Evolutionary conservation across 2,113 vertebrate species (phyloP).

Genomic region (Pheucticus melanocephalus): DNA sequence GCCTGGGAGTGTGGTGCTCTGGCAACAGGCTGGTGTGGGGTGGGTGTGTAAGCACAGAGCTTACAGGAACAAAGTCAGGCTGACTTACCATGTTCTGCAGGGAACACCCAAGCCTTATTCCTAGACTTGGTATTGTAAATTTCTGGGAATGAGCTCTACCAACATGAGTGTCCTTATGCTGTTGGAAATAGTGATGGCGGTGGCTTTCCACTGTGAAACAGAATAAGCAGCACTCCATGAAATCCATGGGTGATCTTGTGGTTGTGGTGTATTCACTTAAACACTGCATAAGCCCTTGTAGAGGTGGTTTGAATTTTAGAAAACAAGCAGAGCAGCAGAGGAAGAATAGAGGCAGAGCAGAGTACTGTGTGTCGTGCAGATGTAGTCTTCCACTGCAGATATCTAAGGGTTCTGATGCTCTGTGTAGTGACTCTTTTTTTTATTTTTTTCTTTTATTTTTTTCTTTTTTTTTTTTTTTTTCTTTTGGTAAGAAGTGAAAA

Average conservation of each 20-base stretch:
- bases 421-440: neutral
- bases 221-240: neutral
- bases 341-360: neutral
- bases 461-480: neutral
- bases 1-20: neutral
- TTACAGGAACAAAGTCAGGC: neutral
- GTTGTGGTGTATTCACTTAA: neutral
- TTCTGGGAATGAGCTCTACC: neutral
- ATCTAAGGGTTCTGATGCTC: neutral
- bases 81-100: neutral
- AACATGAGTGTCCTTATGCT: neutral
- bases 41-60: accelerated
- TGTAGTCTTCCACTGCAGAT: neutral
- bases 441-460: neutral
- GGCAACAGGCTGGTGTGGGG: neutral
- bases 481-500: neutral
- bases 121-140: neutral
- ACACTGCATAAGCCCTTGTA: neutral
- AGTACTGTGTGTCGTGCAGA: neutral
- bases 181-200: neutral
- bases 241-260: neutral
- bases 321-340: neutral
- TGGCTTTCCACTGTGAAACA: neutral
- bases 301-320: neutral
- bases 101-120: neutral